A percentile compares a stretch with the other conserved stretches of the same genome.
phyloP scores from a whole-genome alignment of 2,888 invertebrate species.

The Epistrophella euchroma region DNA sequence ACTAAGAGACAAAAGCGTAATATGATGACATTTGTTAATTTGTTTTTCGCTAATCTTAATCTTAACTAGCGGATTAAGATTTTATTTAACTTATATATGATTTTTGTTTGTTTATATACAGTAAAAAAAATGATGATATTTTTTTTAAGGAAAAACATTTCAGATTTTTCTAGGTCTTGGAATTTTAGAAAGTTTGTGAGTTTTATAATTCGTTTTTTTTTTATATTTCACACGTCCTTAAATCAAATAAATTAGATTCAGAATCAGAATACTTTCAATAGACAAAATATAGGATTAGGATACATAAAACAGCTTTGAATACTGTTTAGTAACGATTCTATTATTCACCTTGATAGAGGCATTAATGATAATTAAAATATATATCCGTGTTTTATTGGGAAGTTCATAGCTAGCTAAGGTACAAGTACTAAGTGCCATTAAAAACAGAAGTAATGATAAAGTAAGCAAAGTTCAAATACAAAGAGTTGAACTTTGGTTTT shows the following conservation, averaged over 20 bases:
- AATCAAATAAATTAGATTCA: background rate
- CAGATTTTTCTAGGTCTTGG: slow-evolving; percentile 1
- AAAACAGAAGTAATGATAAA: too few relatives aligned
- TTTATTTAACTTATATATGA: background rate
- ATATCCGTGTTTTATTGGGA: too few relatives aligned
- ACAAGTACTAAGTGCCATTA: too few relatives aligned
- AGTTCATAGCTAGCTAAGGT: too few relatives aligned
- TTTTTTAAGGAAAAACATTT: background rate
- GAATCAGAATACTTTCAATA: background rate
- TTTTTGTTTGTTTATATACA: background rate
- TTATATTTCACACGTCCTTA: background rate
- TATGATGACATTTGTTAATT: slow-evolving; percentile 14
- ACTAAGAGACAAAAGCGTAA: background rate
- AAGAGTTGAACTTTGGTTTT: too few relatives aligned
- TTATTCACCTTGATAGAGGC: too few relatives aligned
- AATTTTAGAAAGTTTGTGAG: slow-evolving; percentile 2
- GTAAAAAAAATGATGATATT: background rate
- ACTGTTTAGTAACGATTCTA: too few relatives aligned
- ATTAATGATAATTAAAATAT: too few relatives aligned
- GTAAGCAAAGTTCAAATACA: too few relatives aligned
- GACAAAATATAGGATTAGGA: background rate
- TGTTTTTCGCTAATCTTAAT: slow-evolving; percentile 2
- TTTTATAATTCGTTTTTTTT: background rate
- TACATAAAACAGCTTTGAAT: too few relatives aligned
- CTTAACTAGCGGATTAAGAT: background rate